These are phyloP conservation scores for Corythaeola cristata DNA, from an alignment of 2,113 vertebrate species.

Conservation along the genomic window DNA sequence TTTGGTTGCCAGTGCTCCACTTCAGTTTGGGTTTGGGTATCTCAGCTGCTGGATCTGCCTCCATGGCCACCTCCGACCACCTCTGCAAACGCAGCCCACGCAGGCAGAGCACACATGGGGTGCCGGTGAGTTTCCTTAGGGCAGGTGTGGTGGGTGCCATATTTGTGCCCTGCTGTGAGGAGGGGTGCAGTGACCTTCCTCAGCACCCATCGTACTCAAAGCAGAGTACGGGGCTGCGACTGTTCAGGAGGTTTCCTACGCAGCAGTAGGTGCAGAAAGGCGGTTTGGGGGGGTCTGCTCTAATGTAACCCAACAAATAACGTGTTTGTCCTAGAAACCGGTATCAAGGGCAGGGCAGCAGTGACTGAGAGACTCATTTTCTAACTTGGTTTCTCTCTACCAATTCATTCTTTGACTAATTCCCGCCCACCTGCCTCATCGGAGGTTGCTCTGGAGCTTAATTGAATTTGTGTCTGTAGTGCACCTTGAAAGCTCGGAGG, in stretches of 20 bases:
- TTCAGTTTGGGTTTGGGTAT: background rate
- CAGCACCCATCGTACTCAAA: background rate
- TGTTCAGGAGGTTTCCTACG: fast-evolving
- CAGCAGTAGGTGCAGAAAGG: background rate
- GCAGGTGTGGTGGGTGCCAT: background rate
- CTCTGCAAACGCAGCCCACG: background rate
- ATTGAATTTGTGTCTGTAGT: background rate
- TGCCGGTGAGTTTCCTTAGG: background rate
- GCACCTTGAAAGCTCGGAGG: background rate
- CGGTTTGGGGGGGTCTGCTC: background rate
- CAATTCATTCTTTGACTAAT: background rate
- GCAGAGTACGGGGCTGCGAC: background rate
- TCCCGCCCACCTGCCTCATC: background rate
- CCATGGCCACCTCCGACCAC: background rate
- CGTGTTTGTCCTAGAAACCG: background rate
- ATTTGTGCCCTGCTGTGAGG: background rate
- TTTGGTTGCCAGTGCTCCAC: background rate
- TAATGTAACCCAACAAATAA: background rate
- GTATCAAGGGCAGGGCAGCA: background rate
- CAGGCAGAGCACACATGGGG: background rate
- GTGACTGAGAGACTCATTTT: background rate
- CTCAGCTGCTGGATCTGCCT: background rate
- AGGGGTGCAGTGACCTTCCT: background rate
- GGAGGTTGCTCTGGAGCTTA: background rate
- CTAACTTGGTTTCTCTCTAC: background rate